phyloP scores from a whole-genome alignment of 2,797 vertebrate genomes.

The Hypotaenidia okinawae region DNA sequence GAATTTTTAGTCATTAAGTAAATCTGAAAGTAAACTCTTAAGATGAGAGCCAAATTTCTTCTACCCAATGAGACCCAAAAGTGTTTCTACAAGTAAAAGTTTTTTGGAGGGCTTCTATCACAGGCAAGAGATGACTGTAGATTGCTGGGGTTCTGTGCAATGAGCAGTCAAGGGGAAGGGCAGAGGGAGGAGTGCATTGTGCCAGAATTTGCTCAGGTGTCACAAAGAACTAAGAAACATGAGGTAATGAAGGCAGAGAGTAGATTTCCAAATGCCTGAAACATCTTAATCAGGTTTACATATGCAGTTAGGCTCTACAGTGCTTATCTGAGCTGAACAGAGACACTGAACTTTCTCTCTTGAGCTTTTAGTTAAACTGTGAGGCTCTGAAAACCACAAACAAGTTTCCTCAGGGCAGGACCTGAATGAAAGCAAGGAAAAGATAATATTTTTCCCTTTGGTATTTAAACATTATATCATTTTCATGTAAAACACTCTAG shows the following conservation, averaged over 20 bases:
- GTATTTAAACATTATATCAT: background rate
- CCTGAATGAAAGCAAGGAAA: constrained; percentile 31
- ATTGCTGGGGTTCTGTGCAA: background rate
- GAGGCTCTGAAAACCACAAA: background rate
- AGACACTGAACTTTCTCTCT: background rate
- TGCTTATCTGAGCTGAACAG: constrained; percentile 29
- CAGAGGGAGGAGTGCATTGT: background rate
- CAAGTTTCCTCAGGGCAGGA: background rate
- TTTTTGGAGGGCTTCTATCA: background rate
- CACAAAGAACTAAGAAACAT: background rate
- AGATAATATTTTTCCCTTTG: background rate
- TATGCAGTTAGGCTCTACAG: background rate
- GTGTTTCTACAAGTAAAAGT: background rate
- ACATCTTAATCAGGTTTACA: constrained; percentile 29
- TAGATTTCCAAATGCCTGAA: background rate
- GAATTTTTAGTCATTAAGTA: background rate
- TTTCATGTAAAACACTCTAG: background rate
- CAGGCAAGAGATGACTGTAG: background rate
- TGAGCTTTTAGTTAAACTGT: constrained; percentile 16
- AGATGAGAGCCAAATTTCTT: background rate
- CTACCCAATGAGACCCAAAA: background rate
- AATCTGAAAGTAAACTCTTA: background rate
- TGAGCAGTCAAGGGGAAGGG: background rate
- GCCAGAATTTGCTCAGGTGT: background rate
- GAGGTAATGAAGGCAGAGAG: background rate